These are phyloP conservation scores for Cephus rjabovi DNA, from an alignment of 2,888 invertebrate genomes.

Conservation along the genomic window DNA sequence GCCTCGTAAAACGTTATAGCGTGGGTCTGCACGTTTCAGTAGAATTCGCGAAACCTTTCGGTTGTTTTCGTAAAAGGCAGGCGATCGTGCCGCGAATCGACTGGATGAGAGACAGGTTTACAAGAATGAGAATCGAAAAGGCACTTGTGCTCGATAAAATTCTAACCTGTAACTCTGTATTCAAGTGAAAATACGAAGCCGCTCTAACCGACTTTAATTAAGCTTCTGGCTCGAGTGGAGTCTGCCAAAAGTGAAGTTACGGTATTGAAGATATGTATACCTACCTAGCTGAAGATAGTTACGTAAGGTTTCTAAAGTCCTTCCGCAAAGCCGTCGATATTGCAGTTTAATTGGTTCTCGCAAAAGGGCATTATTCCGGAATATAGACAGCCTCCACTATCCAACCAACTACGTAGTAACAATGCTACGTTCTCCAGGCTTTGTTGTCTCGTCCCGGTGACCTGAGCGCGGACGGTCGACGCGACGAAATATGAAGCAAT, in stretches of 20 bases:
- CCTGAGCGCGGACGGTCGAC: not conserved
- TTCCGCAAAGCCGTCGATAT: not conserved
- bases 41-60: not conserved
- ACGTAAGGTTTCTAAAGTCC: not conserved
- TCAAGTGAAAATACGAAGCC: not conserved
- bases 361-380: not conserved
- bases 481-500: slow-evolving; percentile 8
- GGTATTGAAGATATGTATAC: not conserved
- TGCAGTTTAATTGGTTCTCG: slow-evolving; percentile 5
- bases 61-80: not conserved
- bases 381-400: not conserved
- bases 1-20: not conserved
- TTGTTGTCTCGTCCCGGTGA: not conserved
- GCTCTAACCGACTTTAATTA: not conserved
- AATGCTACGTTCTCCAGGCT: not conserved
- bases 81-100: not conserved
- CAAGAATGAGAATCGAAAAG: not conserved
- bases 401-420: not conserved
- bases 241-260: not conserved
- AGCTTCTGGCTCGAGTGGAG: not conserved
- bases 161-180: not conserved
- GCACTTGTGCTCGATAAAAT: not conserved
- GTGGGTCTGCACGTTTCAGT: not conserved
- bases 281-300: not conserved
- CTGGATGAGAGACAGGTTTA: not conserved